Evolutionary conservation across 2,797 vertebrate species (phyloP).

Genomic region (Sylvia borin): DNA sequence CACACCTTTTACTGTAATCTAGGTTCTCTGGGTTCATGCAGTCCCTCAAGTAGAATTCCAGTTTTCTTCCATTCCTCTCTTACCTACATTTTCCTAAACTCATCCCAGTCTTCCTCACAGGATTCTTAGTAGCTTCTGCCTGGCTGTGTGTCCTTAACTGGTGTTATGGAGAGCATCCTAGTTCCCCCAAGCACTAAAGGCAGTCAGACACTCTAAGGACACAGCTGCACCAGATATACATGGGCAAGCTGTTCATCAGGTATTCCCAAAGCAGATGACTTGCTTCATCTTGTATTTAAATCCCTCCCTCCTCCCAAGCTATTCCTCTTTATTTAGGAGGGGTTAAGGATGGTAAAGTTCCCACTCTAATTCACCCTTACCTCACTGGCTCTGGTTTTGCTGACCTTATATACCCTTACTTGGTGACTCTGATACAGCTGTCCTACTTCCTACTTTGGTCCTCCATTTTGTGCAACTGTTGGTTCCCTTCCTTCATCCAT

Average conservation of each 20-base stretch:
- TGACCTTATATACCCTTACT: not conserved
- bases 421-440: not conserved
- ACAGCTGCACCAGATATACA: not conserved
- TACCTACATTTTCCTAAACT: not conserved
- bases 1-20: not conserved
- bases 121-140: not conserved
- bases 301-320: not conserved
- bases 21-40: not conserved
- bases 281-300: not conserved
- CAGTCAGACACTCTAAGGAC: not conserved
- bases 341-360: not conserved
- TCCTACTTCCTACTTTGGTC: not conserved
- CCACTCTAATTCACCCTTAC: not conserved
- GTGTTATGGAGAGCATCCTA: not conserved
- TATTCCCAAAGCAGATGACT: not conserved
- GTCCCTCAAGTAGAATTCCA: not conserved
- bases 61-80: not conserved
- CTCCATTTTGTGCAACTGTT: not conserved
- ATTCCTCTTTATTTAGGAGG: not conserved
- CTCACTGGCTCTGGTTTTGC: not conserved
- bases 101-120: not conserved
- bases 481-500: not conserved
- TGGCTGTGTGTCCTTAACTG: fast-evolving
- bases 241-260: not conserved
- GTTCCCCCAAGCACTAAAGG: fast-evolving